A percentile compares a stretch with the other conserved stretches of the same genome.
phyloP scores from a whole-genome alignment of 2,113 vertebrate species.

The Scartelaos histophorus region DNA sequence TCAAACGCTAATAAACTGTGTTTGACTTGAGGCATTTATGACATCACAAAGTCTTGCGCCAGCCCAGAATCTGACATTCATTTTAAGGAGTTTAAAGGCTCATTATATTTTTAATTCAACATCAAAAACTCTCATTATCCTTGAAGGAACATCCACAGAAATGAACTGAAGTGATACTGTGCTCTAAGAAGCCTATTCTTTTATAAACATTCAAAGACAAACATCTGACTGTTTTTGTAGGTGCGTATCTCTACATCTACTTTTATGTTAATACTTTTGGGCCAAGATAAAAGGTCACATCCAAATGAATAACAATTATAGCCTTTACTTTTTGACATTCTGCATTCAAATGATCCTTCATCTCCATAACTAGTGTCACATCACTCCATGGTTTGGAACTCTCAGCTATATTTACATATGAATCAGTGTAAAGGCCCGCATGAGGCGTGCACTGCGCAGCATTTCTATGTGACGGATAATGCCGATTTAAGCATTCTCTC shows the following conservation, averaged over 20 bases:
- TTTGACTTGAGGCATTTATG: not conserved
- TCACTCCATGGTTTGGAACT: not conserved
- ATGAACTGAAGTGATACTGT: not conserved
- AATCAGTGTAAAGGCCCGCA: slow-evolving; percentile 42
- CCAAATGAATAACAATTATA: not conserved
- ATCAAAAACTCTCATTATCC: not conserved
- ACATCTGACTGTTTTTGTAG: not conserved
- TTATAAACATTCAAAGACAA: not conserved
- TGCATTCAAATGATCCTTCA: slow-evolving; percentile 1
- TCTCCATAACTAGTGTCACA: slow-evolving; percentile 3
- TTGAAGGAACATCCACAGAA: not conserved
- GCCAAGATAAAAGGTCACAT: not conserved
- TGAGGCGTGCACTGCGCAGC: slow-evolving; percentile 35
- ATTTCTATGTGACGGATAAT: slow-evolving; percentile 42
- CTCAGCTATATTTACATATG: slow-evolving; percentile 47
- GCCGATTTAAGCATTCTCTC: slow-evolving; percentile 10
- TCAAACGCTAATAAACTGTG: not conserved
- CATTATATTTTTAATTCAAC: not conserved
- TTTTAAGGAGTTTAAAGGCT: not conserved
- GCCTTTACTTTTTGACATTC: not conserved
- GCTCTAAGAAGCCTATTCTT: not conserved
- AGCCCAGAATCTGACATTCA: not conserved
- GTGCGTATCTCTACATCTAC: not conserved
- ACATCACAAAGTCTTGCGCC: not conserved
- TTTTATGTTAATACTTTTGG: not conserved